Evolutionary conservation across 2,888 invertebrate species (phyloP).

Genomic region (Folsomia candida): DNA sequence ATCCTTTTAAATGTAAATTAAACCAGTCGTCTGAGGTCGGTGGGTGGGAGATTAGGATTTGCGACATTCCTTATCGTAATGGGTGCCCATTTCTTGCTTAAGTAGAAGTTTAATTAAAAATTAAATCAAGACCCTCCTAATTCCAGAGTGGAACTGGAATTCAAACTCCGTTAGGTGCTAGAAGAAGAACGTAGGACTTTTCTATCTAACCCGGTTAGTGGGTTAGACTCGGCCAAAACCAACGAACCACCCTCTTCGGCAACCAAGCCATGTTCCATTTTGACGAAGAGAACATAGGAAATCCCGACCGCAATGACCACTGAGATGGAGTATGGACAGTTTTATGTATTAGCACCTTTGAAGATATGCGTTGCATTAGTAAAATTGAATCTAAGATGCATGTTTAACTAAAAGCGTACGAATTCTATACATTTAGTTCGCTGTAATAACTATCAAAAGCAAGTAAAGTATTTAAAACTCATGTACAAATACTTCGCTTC

Average conservation of each 20-base stretch:
- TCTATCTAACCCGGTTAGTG: not conserved
- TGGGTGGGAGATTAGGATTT: slow-evolving; percentile 5
- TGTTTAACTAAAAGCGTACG: not conserved
- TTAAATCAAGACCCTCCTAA: slow-evolving; percentile 15
- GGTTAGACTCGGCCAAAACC: not conserved
- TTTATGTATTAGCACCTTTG: slow-evolving; percentile 3
- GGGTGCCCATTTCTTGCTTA: slow-evolving; percentile 6
- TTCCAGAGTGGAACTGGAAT: not conserved
- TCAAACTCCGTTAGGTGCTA: not conserved
- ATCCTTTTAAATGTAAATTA: too few species aligned
- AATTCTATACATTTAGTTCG: not conserved
- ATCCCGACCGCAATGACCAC: slow-evolving; percentile 13
- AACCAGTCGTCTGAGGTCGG: not conserved
- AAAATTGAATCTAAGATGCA: not conserved
- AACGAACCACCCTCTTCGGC: not conserved
- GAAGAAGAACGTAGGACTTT: not conserved
- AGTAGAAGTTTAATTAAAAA: slow-evolving; percentile 19
- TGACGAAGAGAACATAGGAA: not conserved
- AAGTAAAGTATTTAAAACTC: too few species aligned
- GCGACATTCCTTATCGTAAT: slow-evolving; percentile 11
- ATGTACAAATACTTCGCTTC: too few species aligned
- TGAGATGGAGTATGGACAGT: slow-evolving; percentile 17
- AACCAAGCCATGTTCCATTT: too few species aligned
- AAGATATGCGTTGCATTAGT: not conserved
- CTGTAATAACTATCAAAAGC: not conserved